Percentiles rank a stretch among this genome's conserved stretches.
phyloP scores from a whole-genome alignment of 2,113 vertebrate genomes.

The Spheniscus mendiculus region DNA sequence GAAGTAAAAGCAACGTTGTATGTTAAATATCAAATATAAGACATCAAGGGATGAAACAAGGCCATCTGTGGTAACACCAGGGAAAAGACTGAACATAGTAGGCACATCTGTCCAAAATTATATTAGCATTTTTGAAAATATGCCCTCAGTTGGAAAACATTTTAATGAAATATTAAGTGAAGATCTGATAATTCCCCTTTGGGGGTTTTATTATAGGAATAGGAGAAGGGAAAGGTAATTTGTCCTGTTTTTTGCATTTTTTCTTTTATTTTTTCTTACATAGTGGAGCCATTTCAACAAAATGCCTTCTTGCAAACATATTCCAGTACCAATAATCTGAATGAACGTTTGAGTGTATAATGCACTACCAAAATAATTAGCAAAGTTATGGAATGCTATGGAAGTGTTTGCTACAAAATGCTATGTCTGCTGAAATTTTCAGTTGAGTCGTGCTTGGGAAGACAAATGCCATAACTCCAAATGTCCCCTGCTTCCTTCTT shows the following conservation, averaged over 20 bases:
- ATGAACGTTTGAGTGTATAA: not conserved
- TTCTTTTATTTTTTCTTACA: not conserved
- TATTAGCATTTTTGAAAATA: not conserved
- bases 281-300: not conserved
- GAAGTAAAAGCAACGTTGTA: not conserved
- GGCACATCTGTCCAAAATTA: not conserved
- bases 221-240: not conserved
- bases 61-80: not conserved
- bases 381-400: not conserved
- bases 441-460: not conserved
- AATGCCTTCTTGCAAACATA: not conserved
- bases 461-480: not conserved
- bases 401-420: not conserved
- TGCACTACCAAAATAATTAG: not conserved
- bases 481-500: fast-evolving
- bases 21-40: not conserved
- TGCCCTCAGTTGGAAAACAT: not conserved
- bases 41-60: not conserved
- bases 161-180: not conserved
- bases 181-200: not conserved
- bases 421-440: not conserved
- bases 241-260: not conserved
- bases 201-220: not conserved
- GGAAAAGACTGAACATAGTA: not conserved
- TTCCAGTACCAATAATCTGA: not conserved